Conservation (phyloP, 2,888 invertebrate genomes). For the Venustoraphidia nigricollis region DNA sequence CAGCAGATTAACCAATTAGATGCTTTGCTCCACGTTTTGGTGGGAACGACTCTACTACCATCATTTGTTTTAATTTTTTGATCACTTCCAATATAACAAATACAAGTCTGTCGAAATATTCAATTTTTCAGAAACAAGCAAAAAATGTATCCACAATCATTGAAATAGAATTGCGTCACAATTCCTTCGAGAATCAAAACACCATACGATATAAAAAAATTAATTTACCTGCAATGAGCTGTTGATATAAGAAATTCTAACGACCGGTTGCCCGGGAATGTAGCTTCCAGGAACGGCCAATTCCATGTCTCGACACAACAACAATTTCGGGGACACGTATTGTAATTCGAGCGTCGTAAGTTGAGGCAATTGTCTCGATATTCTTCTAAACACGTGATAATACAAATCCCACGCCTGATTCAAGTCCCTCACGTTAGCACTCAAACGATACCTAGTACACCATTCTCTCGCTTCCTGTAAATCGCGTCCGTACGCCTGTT, state of each 20-base stretch:
- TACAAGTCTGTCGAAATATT: too few species aligned
- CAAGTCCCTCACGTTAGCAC: constrained; percentile 76
- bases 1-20: too few species aligned
- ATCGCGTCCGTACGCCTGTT: constrained; percentile 90
- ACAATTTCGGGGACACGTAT: constrained; percentile 86
- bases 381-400: constrained; percentile 94
- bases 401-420: constrained; percentile 99
- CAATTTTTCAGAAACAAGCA: too few species aligned
- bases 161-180: not conserved
- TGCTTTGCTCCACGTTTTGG: too few species aligned
- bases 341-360: constrained; percentile 81
- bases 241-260: constrained; percentile 80
- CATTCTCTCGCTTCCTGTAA: constrained; percentile 88
- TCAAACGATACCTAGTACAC: constrained; percentile 81
- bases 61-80: too few species aligned
- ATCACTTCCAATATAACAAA: too few species aligned
- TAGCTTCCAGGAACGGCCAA: constrained; percentile 97
- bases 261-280: constrained; percentile 77
- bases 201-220: not conserved
- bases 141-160: too few species aligned
- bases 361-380: constrained; percentile 87
- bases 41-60: too few species aligned
- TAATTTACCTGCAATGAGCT: constrained; percentile 64
- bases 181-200: not conserved
- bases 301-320: constrained; percentile 81